These are phyloP conservation scores for Diabrotica undecimpunctata DNA, from an alignment of 1,140 invertebrate species.

Conservation along the genomic window DNA sequence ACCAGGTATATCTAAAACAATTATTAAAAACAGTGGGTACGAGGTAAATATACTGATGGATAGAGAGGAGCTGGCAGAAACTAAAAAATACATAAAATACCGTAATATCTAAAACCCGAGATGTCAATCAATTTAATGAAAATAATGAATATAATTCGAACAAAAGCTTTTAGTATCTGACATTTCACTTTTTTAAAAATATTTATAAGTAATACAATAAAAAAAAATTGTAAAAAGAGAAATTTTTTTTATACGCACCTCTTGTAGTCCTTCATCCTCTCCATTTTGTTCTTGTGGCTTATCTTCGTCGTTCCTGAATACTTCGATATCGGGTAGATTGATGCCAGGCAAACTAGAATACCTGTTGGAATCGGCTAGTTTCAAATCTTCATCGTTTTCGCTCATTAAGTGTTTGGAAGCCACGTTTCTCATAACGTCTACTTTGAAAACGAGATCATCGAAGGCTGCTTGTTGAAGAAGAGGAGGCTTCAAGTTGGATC, in stretches of 20 bases:
- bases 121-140: no score
- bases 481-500: constrained; percentile 58
- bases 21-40: no score
- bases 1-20: no score
- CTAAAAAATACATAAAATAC: no score
- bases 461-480: constrained; percentile 80
- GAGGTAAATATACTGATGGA: no score
- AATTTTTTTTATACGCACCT: constrained; percentile 25
- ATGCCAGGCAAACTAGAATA: constrained; percentile 46
- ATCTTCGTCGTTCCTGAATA: constrained; percentile 23
- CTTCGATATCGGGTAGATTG: constrained; percentile 22
- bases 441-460: constrained; percentile 74
- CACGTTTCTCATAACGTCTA: constrained; percentile 82
- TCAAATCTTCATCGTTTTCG: constrained; percentile 64
- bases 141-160: no score
- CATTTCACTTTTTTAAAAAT: no score
- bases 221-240: not conserved
- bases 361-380: constrained; percentile 48
- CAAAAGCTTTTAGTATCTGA: no score
- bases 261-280: constrained; percentile 39
- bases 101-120: no score
- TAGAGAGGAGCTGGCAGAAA: no score
- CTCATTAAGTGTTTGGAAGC: constrained; percentile 61
- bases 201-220: no score
- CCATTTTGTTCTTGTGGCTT: constrained; percentile 28